These are phyloP conservation scores for Natator depressus DNA, from an alignment of 2,113 vertebrate species.

Conservation along the genomic window DNA sequence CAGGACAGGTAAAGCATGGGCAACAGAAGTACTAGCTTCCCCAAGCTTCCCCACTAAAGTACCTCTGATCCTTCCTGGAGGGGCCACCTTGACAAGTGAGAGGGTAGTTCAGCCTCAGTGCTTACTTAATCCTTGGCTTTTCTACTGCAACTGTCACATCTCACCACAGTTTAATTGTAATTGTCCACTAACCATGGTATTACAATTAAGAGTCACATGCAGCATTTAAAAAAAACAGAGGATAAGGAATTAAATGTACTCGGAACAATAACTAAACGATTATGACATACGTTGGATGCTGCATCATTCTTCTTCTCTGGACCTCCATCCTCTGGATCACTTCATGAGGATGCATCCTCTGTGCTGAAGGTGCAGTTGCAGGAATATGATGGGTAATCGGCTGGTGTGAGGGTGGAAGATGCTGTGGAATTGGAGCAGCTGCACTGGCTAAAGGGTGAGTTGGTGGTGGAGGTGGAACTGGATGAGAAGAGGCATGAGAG, in stretches of 20 bases:
- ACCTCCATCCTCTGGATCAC: constrained; percentile 97
- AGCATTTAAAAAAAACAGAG: constrained; percentile 65
- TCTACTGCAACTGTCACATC: background rate
- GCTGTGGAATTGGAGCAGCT: constrained; percentile 88
- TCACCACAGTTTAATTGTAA: constrained; percentile 33
- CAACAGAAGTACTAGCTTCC: background rate
- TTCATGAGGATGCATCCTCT: constrained; percentile 95
- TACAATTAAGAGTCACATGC: constrained; percentile 34
- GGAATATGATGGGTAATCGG: constrained; percentile 92
- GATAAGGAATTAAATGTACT: constrained; percentile 46
- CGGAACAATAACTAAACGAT: background rate
- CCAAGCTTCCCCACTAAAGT: background rate
- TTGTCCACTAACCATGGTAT: constrained; percentile 40
- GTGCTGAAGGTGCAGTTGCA: constrained; percentile 88
- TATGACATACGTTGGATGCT: constrained; percentile 94
- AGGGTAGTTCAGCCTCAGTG: background rate
- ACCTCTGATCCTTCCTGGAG: constrained; percentile 2
- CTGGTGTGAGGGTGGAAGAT: constrained; percentile 91
- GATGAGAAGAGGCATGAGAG: constrained; percentile 88
- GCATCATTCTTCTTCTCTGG: constrained; percentile 96
- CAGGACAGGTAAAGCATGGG: background rate
- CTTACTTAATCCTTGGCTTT: fast-evolving
- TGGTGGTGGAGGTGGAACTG: constrained; percentile 88
- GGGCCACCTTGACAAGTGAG: fast-evolving
- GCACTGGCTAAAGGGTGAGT: constrained; percentile 88